Percentiles rank a stretch among this genome's conserved stretches.
These are phyloP conservation scores for Acipenser ruthenus DNA, from an alignment of 2,797 vertebrate species.

Conservation along the genomic window DNA sequence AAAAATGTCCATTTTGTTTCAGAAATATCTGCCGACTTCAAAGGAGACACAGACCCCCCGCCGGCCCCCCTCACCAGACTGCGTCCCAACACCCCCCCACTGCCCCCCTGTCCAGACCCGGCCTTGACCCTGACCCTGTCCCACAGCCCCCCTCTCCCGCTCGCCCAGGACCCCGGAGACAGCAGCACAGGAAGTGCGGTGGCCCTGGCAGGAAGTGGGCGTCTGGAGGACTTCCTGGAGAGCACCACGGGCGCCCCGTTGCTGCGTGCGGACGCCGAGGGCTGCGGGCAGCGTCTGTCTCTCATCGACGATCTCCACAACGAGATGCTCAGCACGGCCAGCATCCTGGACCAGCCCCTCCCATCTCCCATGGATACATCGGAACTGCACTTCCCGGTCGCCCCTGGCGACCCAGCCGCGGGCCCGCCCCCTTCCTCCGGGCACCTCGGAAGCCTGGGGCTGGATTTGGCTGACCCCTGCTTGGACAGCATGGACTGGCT, in stretches of 20 bases:
- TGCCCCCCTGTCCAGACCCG: constrained; percentile 28
- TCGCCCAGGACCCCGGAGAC: not conserved
- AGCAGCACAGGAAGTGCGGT: constrained; percentile 15
- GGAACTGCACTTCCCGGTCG: constrained; percentile 72
- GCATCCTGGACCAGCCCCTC: constrained; percentile 74
- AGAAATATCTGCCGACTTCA: constrained; percentile 27
- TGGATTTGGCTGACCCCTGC: constrained; percentile 72
- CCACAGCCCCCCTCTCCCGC: constrained; percentile 26
- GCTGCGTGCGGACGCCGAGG: constrained; percentile 66
- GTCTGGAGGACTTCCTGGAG: constrained; percentile 85
- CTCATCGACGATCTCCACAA: constrained; percentile 85
- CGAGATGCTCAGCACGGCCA: constrained; percentile 83
- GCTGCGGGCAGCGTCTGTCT: constrained; percentile 51
- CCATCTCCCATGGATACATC: constrained; percentile 80
- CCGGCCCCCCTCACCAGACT: constrained; percentile 20
- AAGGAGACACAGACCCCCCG: constrained; percentile 26
- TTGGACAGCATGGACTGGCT: constrained; percentile 84
- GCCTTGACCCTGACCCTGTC: constrained; percentile 31
- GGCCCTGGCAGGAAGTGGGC: constrained; percentile 27
- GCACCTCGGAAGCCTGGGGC: constrained; percentile 53
- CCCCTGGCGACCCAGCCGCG: constrained; percentile 37
- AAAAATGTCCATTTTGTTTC: too few relatives aligned
- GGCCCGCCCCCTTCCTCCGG: constrained; percentile 36
- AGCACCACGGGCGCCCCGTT: constrained; percentile 77
- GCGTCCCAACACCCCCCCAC: constrained; percentile 15